Percentiles rank a stretch among this genome's conserved stretches.
phyloP scores from a whole-genome alignment of 2,797 vertebrate species.

The Anomalospiza imberbis region DNA sequence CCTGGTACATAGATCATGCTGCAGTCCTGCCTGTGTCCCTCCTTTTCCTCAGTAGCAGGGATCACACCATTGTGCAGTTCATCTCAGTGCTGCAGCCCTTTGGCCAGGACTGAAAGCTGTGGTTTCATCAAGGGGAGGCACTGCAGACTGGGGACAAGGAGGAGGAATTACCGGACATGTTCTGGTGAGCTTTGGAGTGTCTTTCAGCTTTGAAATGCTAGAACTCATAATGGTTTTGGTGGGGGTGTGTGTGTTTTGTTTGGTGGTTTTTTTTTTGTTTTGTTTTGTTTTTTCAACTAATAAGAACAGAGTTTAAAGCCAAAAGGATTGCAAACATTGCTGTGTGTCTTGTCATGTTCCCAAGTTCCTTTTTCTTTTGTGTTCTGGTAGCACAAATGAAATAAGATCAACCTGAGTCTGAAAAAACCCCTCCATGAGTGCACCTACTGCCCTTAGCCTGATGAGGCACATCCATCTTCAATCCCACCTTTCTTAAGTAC shows the following conservation, averaged over 20 bases:
- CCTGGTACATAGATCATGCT: neutral
- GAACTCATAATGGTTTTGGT: neutral
- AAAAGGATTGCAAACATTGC: neutral
- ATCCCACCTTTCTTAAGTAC: neutral
- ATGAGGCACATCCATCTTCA: neutral
- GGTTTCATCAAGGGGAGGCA: neutral
- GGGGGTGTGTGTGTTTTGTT: neutral
- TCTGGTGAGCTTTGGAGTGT: neutral
- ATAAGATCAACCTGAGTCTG: neutral
- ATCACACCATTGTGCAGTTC: neutral
- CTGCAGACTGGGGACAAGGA: fast-evolving
- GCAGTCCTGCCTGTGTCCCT: neutral
- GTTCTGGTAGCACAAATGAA: neutral
- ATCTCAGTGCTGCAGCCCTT: neutral
- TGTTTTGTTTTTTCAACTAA: neutral
- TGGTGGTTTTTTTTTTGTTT: fast-evolving
- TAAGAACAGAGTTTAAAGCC: neutral
- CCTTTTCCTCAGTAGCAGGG: neutral
- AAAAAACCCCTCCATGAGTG: neutral
- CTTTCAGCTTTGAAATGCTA: neutral
- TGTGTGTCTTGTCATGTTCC: neutral
- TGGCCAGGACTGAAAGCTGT: neutral
- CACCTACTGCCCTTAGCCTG: neutral
- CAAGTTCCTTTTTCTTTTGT: neutral
- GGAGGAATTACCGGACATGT: neutral